Evolutionary conservation across 2,888 invertebrate species (phyloP), one percentile per base, ranked within the genome.

Genomic region (Tortricodes alternella): DNA sequence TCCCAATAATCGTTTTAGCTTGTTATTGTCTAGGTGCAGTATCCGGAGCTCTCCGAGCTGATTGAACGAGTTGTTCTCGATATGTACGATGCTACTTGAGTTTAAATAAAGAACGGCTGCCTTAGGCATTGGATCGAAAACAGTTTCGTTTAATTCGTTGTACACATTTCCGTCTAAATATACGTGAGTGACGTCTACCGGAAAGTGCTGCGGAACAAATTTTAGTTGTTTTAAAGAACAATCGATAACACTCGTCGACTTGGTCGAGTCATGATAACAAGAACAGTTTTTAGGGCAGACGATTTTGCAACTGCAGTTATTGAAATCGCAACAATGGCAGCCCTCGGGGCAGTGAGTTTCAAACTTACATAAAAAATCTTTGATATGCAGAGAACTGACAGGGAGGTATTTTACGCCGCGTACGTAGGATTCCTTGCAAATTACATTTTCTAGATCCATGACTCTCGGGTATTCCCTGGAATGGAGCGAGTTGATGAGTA

Each of bases 321-420:
- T 97, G 83, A 96, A 98, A 80, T 98, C 98, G 85, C 98, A 98
- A 86, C 98, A 98, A 75, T 96, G 95, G 80, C 98, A 98, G 37
- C 96, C 92, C 24, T 97, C 95, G 70, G 97, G 97, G 82, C 98
- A 98, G 78, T 97, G 96, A 24, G 94, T 94, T 69, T 96, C 95
- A 85, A 97, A 98, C 68, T 94, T 95, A 83, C 98, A 98, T 63
- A 98, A 92, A 83, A 98, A 98, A 78, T 97, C 96, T 69, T 95
- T 94, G 38, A 95, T 92, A 60, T 94, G 93, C 1, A 97, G 93
- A 35, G 94, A 92, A 59, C 94, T 93, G 56, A 97, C 92, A n/a
- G 95, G 93, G 68, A 96, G 92, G 70, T 95, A 94, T 50, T 95
- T 94, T 63, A 94, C 93, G 62, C 96, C 97, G 41, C 96, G 93